Conservation (phyloP, 2,797 vertebrate genomes). For the Centroberyx gerrardi region DNA sequence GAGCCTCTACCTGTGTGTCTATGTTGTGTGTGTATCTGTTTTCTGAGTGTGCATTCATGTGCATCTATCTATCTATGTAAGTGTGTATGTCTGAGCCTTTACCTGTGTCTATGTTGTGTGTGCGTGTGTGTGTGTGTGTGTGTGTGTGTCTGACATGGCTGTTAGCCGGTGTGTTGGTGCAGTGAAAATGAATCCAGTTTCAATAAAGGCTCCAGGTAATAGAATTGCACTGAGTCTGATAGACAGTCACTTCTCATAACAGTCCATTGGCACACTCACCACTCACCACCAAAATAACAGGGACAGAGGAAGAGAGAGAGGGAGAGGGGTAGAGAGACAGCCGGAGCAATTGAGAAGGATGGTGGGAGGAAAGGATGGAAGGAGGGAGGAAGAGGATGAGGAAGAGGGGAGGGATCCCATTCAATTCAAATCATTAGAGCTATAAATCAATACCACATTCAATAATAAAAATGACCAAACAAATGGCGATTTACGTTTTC, state of each 20-base stretch:
- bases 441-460: too few relatives aligned
- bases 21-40: constrained; percentile 8
- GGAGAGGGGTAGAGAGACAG: constrained; percentile 31
- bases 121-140: neutral
- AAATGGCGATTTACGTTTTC: too few relatives aligned
- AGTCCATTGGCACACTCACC: constrained; percentile 47
- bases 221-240: constrained; percentile 73
- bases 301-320: constrained; percentile 38
- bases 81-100: neutral
- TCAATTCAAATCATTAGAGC: too few relatives aligned
- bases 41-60: constrained; percentile 17
- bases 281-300: constrained; percentile 31
- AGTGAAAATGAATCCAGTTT: constrained; percentile 57
- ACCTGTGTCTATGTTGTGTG: neutral
- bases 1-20: constrained; percentile 4
- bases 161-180: constrained; percentile 28
- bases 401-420: neutral
- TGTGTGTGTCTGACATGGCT: neutral
- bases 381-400: neutral
- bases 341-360: neutral
- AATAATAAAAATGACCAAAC: too few relatives aligned
- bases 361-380: constrained; percentile 5
- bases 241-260: constrained; percentile 79
- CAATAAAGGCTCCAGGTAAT: constrained; percentile 70
- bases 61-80: neutral